phyloP scores from a whole-genome alignment of 2,888 invertebrate genomes.

The Drosophila ezoana region DNA sequence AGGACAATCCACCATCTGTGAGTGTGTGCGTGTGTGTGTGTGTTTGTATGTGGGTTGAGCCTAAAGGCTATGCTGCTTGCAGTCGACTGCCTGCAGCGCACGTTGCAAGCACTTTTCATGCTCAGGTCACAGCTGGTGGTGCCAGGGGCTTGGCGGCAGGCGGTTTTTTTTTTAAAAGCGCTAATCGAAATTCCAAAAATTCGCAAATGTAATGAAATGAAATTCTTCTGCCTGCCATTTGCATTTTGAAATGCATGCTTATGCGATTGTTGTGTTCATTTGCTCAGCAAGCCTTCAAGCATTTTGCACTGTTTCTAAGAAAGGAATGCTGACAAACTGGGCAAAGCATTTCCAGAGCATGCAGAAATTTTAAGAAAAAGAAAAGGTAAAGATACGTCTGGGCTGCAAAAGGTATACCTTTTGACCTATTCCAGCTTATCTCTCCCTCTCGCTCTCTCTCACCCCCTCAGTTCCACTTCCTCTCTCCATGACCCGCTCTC shows the following conservation, averaged over 20 bases:
- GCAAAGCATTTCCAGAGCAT: too few species aligned
- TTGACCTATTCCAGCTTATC: neutral
- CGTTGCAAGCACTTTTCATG: conserved; percentile 33
- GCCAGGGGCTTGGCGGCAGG: neutral
- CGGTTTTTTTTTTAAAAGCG: too few species aligned
- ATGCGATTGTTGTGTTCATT: neutral
- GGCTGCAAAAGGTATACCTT: neutral
- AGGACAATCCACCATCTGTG: conserved; percentile 22
- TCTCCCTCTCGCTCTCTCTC: too few species aligned
- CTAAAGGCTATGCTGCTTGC: conserved; percentile 20
- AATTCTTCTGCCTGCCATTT: neutral
- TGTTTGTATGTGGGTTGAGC: conserved; percentile 2
- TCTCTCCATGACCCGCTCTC: neutral
- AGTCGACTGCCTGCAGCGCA: conserved; percentile 7
- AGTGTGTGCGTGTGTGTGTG: conserved; percentile 4
- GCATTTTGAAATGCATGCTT: neutral
- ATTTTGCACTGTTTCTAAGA: too few species aligned
- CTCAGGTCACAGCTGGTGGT: neutral
- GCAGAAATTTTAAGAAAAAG: too few species aligned
- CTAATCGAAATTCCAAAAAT: conserved; percentile 4
- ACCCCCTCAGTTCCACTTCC: too few species aligned
- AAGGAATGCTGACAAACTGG: too few species aligned
- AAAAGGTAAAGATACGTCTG: too few species aligned
- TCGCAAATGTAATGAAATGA: neutral
- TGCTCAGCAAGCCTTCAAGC: neutral